Evolutionary conservation across 2,888 invertebrate genomes (phyloP).

Genomic region (Lepidochrysops patricia): DNA sequence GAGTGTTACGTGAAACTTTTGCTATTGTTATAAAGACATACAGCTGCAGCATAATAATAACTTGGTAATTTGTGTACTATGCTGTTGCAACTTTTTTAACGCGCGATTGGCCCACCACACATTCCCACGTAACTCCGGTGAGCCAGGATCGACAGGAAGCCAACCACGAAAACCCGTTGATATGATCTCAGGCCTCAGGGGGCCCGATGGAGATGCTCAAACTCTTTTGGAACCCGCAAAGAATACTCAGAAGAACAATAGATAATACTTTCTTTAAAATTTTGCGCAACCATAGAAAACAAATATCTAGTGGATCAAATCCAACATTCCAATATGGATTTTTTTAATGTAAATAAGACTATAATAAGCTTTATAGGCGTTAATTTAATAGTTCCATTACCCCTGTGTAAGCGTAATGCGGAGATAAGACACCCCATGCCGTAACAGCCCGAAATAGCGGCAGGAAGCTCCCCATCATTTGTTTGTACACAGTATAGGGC

Average conservation of each 20-base stretch:
- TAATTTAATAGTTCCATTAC: neutral
- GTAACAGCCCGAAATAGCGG: constrained; percentile 4
- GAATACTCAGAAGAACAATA: too few species aligned
- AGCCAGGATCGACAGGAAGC: neutral
- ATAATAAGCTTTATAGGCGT: neutral
- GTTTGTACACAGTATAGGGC: neutral
- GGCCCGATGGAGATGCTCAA: too few species aligned
- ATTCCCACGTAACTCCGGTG: too few species aligned
- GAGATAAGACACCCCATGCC: constrained; percentile 9
- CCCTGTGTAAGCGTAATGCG: neutral
- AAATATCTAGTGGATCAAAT: too few species aligned
- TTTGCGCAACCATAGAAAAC: neutral
- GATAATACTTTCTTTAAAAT: too few species aligned
- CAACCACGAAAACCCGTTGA: too few species aligned
- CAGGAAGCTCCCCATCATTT: constrained; percentile 7
- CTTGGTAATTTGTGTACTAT: neutral
- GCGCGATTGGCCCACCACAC: too few species aligned
- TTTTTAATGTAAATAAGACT: neutral
- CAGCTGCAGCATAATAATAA: neutral
- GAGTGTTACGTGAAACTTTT: constrained; percentile 7
- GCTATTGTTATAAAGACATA: constrained; percentile 7
- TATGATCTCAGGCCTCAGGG: too few species aligned
- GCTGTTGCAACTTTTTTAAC: neutral
- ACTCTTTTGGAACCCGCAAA: too few species aligned
- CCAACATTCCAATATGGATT: neutral